phyloP scores from a whole-genome alignment of 2,113 vertebrate genomes.

The Mugil cephalus region DNA sequence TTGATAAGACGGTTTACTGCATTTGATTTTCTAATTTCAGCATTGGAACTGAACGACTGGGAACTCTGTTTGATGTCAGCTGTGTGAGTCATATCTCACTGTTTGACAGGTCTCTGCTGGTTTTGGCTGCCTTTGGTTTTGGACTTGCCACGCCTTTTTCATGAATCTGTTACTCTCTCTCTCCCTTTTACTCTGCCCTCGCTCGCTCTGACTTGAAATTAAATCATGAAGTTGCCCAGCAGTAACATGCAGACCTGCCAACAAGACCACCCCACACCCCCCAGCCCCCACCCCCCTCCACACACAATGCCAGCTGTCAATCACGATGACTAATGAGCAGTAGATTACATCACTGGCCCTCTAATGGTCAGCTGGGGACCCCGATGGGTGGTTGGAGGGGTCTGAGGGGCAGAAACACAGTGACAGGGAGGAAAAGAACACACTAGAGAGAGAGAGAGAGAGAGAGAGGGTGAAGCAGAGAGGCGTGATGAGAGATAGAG shows the following conservation, averaged over 20 bases:
- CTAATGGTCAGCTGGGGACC: slow-evolving; percentile 60
- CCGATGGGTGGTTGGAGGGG: background rate
- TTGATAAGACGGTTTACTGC: no score
- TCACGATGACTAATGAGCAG: slow-evolving; percentile 73
- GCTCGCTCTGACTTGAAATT: slow-evolving; percentile 47
- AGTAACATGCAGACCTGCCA: slow-evolving; percentile 36
- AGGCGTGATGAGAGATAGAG: background rate
- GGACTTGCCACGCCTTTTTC: background rate
- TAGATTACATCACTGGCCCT: slow-evolving; percentile 66
- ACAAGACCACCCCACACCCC: background rate
- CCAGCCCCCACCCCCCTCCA: background rate
- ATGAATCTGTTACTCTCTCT: slow-evolving; percentile 28
- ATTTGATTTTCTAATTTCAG: no score
- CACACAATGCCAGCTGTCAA: slow-evolving; percentile 71
- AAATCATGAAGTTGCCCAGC: slow-evolving; percentile 49
- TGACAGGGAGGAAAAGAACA: background rate
- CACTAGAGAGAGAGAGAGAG: background rate
- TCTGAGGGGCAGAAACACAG: background rate
- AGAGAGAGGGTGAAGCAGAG: slow-evolving; percentile 10
- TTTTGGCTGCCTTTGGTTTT: background rate
- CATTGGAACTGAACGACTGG: no score
- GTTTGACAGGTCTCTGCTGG: slow-evolving; percentile 12
- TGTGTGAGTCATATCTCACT: background rate
- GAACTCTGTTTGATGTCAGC: background rate
- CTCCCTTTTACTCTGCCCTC: background rate